phyloP scores from a whole-genome alignment of 2,888 invertebrate genomes.

The Electrophaes corylata region DNA sequence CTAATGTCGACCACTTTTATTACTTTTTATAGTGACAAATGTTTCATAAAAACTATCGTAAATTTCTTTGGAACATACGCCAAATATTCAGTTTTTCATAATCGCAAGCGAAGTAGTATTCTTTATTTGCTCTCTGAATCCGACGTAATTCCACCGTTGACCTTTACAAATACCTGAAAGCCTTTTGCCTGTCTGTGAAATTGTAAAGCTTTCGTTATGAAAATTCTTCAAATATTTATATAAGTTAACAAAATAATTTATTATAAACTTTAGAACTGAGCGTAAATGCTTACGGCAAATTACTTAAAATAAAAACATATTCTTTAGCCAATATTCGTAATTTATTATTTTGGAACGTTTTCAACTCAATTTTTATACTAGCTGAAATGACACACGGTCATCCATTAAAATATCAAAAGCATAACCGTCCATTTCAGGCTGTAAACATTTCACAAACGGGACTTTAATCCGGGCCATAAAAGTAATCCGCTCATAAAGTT shows the following conservation, averaged over 20 bases:
- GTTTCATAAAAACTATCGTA: neutral
- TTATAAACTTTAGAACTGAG: slow-evolving; percentile 59
- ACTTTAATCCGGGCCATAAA: slow-evolving; percentile 81
- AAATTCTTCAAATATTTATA: slow-evolving; percentile 62
- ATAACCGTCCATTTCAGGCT: slow-evolving; percentile 65
- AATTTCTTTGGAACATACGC: neutral
- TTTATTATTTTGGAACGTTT: neutral
- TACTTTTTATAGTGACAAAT: neutral
- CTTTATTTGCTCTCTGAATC: slow-evolving; percentile 42
- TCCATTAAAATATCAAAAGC: slow-evolving; percentile 43
- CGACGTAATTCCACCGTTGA: slow-evolving; percentile 45
- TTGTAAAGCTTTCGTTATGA: slow-evolving; percentile 63
- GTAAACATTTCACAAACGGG: slow-evolving; percentile 81
- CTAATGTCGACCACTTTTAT: neutral
- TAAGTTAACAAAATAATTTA: slow-evolving; percentile 56
- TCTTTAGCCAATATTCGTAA: neutral
- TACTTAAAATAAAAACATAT: neutral
- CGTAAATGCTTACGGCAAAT: slow-evolving; percentile 22
- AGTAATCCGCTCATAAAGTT: slow-evolving; percentile 83
- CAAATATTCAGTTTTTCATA: neutral
- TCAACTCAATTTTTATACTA: neutral
- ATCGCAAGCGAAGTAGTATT: slow-evolving; percentile 27
- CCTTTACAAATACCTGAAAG: slow-evolving; percentile 52
- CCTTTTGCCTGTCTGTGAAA: slow-evolving; percentile 54
- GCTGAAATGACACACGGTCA: slow-evolving; percentile 23